A percentile compares a stretch with the other conserved stretches of the same genome.
phyloP scores from a whole-genome alignment of 2,888 invertebrate genomes.

The Drosophila monieri region DNA sequence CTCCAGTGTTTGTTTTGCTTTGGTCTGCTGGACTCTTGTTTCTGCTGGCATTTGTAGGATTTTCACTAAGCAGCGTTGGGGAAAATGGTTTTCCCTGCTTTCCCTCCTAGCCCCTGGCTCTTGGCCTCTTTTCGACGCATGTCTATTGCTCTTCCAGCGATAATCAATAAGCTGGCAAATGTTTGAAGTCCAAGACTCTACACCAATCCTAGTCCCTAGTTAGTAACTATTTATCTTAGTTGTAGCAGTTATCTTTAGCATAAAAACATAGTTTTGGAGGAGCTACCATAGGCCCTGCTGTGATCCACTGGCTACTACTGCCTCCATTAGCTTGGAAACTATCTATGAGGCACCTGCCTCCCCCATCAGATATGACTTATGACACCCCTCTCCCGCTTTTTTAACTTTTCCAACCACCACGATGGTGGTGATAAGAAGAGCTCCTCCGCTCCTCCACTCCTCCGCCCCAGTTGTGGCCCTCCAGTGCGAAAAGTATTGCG shows the following conservation, averaged over 20 bases:
- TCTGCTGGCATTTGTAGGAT: slow-evolving; percentile 33
- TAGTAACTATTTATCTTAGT: not conserved
- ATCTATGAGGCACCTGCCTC: no score
- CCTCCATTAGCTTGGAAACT: no score
- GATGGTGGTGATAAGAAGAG: slow-evolving; percentile 35
- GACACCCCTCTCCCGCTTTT: no score
- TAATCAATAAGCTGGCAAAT: slow-evolving; percentile 61
- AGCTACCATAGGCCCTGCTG: no score
- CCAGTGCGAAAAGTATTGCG: slow-evolving; percentile 50
- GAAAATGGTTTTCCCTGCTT: slow-evolving; percentile 24
- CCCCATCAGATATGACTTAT: no score
- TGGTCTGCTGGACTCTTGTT: slow-evolving; percentile 23
- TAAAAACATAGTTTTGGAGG: no score
- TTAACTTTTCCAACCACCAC: no score
- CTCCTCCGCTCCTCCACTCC: not conserved
- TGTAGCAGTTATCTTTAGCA: not conserved
- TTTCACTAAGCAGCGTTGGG: slow-evolving; percentile 40
- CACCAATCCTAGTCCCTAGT: no score
- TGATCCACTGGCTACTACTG: no score
- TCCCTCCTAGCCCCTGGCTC: no score
- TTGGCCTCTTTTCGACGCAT: slow-evolving; percentile 34
- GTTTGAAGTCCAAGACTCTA: slow-evolving; percentile 9
- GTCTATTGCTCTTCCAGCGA: slow-evolving; percentile 61
- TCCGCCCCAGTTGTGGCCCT: not conserved
- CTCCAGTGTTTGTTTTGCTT: slow-evolving; percentile 9